Base-by-base conservation (phyloP, 2,113 vertebrate species). In the Hypocryptadius cinnamomeus region DNA sequence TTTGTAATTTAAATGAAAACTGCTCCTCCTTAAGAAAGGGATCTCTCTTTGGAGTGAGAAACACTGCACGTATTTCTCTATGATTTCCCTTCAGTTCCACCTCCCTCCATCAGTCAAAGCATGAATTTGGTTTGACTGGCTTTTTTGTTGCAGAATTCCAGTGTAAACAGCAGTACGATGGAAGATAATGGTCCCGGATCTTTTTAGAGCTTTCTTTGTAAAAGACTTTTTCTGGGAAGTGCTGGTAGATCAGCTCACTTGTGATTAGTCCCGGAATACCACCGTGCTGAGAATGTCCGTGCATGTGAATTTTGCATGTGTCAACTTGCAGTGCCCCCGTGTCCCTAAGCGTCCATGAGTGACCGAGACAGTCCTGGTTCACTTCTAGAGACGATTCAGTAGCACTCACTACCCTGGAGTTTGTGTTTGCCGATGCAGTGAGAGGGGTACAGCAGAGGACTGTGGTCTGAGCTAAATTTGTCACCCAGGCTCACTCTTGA, bases 1-100 rank as follows among this genome's bases (percentile, higher is more conserved):
- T 95, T 93, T 93, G 91, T 93, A 54, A 96, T 93, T 94, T 85
- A 89, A 93, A 94, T 92, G 63, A 77, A 73, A 87, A 59, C 81
- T 77, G 80, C 61, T 53, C 21, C 44, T 45, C 57, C 66, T 73
- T 70, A 47, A 59, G 45, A 90, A 90, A 91, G 60, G 33, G 47
- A 73, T 77, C 30, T 85, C 53, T 92, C 66, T 80, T 61, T 54
- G 81, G 79, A 71, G 50, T 31, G 54, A 89, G 66, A 80, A 95
- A 83, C 45, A 11, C 59, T 51, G 78, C 35, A 22, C 24, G 3
- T 74, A 22, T 47, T 80, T 88, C 64, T 77, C 74, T 83, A 16
- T 95, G 64, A 48, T 59, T 94, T 93, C 85, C 59, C 81, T 92
- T 87, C 86, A 69, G 63, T 89, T 94, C 86, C 70, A 72, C 65